These are phyloP conservation scores for Poeciliopsis prolifica DNA, from an alignment of 2,113 vertebrate genomes.

Conservation along the genomic window DNA sequence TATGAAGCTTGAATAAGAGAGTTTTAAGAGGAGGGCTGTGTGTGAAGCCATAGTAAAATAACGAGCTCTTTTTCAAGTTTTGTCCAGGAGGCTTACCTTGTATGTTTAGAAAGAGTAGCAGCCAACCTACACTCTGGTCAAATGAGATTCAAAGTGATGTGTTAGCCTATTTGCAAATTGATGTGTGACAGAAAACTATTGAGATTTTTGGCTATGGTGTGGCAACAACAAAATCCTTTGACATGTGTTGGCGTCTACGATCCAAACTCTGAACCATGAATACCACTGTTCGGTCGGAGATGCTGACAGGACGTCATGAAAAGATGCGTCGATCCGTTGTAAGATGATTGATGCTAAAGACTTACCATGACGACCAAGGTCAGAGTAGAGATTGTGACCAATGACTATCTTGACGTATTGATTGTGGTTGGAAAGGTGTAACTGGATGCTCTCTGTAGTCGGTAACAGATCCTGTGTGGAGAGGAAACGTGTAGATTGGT, in stretches of 20 bases:
- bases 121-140: too few species aligned
- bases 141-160: too few species aligned
- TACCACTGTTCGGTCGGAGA: not conserved
- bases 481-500: conserved; percentile 1
- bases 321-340: conserved; percentile 46
- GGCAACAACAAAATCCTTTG: not conserved
- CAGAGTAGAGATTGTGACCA: conserved; percentile 27
- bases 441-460: conserved; percentile 33
- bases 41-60: conserved; percentile 15
- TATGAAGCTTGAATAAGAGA: conserved; percentile 25
- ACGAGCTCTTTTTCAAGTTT: conserved; percentile 6
- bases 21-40: conserved; percentile 13
- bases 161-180: too few species aligned
- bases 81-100: conserved; percentile 4
- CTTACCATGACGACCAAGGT: conserved; percentile 55
- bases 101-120: too few species aligned
- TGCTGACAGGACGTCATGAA: conserved; percentile 19
- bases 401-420: conserved; percentile 44
- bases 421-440: conserved; percentile 54
- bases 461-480: conserved; percentile 10
- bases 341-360: conserved; percentile 33
- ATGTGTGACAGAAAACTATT: too few species aligned
- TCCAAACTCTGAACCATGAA: not conserved
- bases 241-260: not conserved
- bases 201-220: too few species aligned